Evolutionary conservation across 2,797 vertebrate genomes (phyloP), one percentile per base, ranked within the genome.

Genomic region (Chloroceryle amazona): DNA sequence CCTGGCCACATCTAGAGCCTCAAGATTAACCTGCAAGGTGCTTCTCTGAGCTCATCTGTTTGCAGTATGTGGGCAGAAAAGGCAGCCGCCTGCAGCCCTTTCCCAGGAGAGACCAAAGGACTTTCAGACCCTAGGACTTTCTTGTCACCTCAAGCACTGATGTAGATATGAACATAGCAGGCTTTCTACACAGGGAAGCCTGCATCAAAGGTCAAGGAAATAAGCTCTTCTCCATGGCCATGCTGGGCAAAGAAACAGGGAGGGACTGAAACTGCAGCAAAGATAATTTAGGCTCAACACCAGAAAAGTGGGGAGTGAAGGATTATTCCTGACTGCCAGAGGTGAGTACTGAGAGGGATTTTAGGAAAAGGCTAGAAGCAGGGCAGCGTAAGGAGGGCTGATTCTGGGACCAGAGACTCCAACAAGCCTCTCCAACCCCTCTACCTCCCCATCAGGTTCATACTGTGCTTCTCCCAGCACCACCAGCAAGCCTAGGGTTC

Each of bases 21-120:
- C 0, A 0, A 91, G 76, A 94, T 90, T 93, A 96, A 93, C 96
- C 90, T 94, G 74, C 73, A 93, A 95, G 88, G 90, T 89, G 42
- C 60, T 94, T 75, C 76, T 72, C 58, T 11, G 23, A n/a, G 33
- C 46, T 94, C 66, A 51, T 92, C 76, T 73, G 57, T 75, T 84
- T 79, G 87, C 46, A 57, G 62, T 23, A 44, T 1, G 0, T 51
- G 29, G 67, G 28, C 35, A 73, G 54, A 22, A 31, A 67, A 93
- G 25, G 61, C 57, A 89, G 37, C 52, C 91, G 75, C 47, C 68
- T 66, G 60, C 63, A 73, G 47, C n/a, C 23, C 21, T 73, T 90
- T 71, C 22, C 39, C 46, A 62, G n/a, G 75, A 90, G 37, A 89
- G 7, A 19, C 51, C 23, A 31, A 31, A 81, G 33, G 62, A 22